phyloP scores from a whole-genome alignment of 2,113 vertebrate genomes.

The Danio rerio region DNA sequence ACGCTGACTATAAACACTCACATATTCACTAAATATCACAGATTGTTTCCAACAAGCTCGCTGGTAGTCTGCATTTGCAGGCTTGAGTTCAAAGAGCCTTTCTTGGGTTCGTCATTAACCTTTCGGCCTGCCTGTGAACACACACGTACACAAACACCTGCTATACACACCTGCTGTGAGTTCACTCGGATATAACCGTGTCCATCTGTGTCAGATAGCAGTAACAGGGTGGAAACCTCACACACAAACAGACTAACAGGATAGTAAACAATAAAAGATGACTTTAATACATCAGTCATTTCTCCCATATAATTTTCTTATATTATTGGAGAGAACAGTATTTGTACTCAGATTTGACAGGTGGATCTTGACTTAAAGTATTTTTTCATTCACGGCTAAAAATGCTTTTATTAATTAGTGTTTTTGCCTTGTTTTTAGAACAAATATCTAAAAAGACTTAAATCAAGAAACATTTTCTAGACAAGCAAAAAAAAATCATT shows the following conservation, averaged over 20 bases:
- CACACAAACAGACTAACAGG: neutral
- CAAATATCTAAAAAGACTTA: too few species aligned
- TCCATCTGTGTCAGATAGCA: constrained; percentile 13
- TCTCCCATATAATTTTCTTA: neutral
- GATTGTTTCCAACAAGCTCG: neutral
- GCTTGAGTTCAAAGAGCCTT: constrained; percentile 14
- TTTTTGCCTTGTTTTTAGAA: too few species aligned
- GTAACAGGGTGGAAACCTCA: neutral
- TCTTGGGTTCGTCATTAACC: constrained; percentile 48
- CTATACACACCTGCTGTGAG: neutral
- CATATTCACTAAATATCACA: constrained; percentile 13
- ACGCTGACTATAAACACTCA: constrained; percentile 26
- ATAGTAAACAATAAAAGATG: neutral
- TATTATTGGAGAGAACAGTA: neutral
- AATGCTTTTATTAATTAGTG: too few species aligned
- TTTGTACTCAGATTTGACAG: too few species aligned
- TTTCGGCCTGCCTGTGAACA: constrained; percentile 14
- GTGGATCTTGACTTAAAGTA: too few species aligned
- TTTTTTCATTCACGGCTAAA: too few species aligned
- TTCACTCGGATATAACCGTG: neutral
- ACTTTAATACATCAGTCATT: neutral
- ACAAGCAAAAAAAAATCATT: too few species aligned
- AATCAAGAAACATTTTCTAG: too few species aligned
- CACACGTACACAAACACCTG: constrained; percentile 34
- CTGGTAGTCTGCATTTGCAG: neutral